Evolutionary conservation across 2,797 vertebrate species (phyloP), one percentile per base, ranked within the genome.

Genomic region (Gymnopithys bicolor): DNA sequence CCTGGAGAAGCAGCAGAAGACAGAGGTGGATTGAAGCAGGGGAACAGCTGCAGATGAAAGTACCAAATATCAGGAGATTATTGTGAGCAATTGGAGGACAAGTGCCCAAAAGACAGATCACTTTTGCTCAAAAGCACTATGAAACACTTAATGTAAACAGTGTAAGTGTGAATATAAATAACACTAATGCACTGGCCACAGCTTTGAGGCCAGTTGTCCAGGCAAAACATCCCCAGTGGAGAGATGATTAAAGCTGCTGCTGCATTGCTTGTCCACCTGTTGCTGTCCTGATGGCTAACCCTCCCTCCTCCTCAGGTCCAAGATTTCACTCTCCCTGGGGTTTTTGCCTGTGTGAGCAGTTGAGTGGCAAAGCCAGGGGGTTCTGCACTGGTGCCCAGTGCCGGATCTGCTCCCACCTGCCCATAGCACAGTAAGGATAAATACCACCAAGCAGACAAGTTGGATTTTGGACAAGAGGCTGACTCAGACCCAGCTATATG

Each of bases 11-110:
- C 41, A 52, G 33, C 35, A 41, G 35, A 53, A 67, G 59, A 39
- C 1, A 69, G 59, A 48, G 13, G 46, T 68, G 58, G 32, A n/a
- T 39, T 13, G 1, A 77, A 60, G 45, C 0, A 0, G 25, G 8
- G 15, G 13, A 41, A 71, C 49, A 45, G 33, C 53, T 4, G 5
- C 0, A 4, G 41, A 69, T 2, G 0, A 24, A 75, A 60, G 15
- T 45, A 49, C 5, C 1, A 3, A 82, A 32, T 37, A 39, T 7
- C 46, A 13, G 22, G 52, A 24, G 33, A 22, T 75, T 52, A 56
- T 30, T 73, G 16, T 46, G 59, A 76, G 43, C 7, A 9, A 52
- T 1, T 75, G 19, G 19, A 78, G 32, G 25, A 9, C 18, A 64
- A 23, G 37, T 16, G 22, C 45, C 53, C 58, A 45, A 71, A 87